Base-by-base conservation (phyloP, 2,888 invertebrate genomes). In the Alitta virens region DNA sequence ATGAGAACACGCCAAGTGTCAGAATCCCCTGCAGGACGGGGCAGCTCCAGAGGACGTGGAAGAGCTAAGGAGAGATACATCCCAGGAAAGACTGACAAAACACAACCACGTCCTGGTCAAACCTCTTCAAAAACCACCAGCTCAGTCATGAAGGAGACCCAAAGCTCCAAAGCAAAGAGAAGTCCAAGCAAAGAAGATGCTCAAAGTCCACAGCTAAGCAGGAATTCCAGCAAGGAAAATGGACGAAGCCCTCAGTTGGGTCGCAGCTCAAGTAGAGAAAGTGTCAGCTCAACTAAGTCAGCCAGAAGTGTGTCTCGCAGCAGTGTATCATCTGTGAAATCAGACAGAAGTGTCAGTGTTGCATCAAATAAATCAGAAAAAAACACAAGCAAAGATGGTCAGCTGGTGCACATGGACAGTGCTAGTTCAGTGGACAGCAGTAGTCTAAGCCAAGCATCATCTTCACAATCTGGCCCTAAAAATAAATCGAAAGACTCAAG, bases 231-330 rank as follows among this genome's bases (percentile, higher is more conserved):
- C 33, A 33, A 33, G 12, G 33, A 33, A 33, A 33, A 33, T 33
- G 33, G 33, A 5, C 33, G 33, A 5, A 33, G 33, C 12, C 33
- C 33, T 33, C 33, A 46, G n/a, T 26, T 49, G n/a, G 57, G 49
- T 23, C 43, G 57, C 18, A 57, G 43, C 50, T 46, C 57, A 26
- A 57, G 57, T 24, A 25, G 57, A 26, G 43, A 46, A 16, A 50
- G 57, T 25, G 26, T 26, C 46, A 57, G 57, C 33, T 46, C 46
- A 46, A 21, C 5, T 21, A 5, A 5, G 46, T 46, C 46, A 5
- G 46, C 9, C n/a, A 46, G 46, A n/a, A 46, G 46, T 46, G 21
- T 21, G n/a, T 18, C 18, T 21, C n/a, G n/a, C n/a, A 21, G 21
- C n/a, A 46, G 46, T 21, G 21, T 21, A 7, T n/a, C 18, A 3